Evolutionary conservation across 2,888 invertebrate species (phyloP).

Genomic region (Calliphora vomitoria): DNA sequence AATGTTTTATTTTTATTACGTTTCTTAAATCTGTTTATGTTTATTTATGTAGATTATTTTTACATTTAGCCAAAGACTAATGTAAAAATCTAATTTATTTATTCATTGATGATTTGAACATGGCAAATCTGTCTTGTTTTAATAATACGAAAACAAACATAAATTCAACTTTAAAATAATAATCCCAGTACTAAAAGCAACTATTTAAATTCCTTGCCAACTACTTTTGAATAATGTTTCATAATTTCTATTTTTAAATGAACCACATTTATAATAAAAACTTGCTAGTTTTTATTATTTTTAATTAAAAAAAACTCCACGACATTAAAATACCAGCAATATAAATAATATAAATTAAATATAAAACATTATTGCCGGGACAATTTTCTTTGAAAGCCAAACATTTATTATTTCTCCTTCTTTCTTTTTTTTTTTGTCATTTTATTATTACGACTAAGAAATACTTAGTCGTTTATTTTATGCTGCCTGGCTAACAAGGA

Average conservation of each 20-base stretch:
- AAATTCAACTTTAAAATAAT: background rate
- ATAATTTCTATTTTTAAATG: slow-evolving; percentile 52
- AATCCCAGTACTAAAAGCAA: too few species aligned
- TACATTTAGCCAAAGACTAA: slow-evolving; percentile 33
- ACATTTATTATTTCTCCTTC: slow-evolving; percentile 22
- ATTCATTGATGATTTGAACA: slow-evolving; percentile 32
- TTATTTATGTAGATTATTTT: slow-evolving; percentile 39
- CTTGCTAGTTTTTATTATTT: slow-evolving; percentile 47
- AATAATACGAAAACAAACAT: background rate
- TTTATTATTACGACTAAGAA: slow-evolving; percentile 8
- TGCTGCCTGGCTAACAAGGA: background rate
- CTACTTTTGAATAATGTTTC: background rate
- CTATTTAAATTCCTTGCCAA: too few species aligned
- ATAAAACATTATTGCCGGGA: slow-evolving; percentile 5
- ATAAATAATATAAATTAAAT: slow-evolving; percentile 42
- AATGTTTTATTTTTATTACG: slow-evolving; percentile 46
- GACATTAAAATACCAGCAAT: slow-evolving; percentile 48
- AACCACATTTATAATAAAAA: slow-evolving; percentile 23
- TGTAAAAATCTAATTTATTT: slow-evolving; percentile 56
- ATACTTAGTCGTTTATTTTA: background rate
- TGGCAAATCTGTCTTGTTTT: background rate
- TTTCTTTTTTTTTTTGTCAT: background rate
- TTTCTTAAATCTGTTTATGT: slow-evolving; percentile 33
- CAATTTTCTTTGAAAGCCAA: background rate
- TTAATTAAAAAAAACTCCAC: slow-evolving; percentile 51